Evolutionary conservation across 2,113 vertebrate species (phyloP), one percentile per base, ranked within the genome.

Genomic region (Lates calcarifer): DNA sequence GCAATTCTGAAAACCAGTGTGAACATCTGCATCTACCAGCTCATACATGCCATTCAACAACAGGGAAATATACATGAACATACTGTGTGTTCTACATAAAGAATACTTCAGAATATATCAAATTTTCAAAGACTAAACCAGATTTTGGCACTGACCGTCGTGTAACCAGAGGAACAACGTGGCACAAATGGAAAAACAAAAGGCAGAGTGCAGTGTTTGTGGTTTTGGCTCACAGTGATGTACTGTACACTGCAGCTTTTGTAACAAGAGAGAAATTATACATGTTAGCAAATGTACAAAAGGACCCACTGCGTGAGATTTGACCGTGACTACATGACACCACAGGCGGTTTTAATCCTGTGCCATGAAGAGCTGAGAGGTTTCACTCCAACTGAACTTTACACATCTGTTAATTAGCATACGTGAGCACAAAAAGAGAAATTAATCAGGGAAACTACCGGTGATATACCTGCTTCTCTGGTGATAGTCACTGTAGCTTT

Each of bases 121-220:
- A 18, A 17, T 24, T 22, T 20, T 39, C 7, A 58, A 31, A 53
- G 43, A 24, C 20, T 1, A 22, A 22, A 14, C 4, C 26, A 61
- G 33, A 13, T 35, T 31, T 53, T 51, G 41, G 29, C 39, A 29
- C 35, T 0, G 15, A 26, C 51, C 1, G 39, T 28, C 12, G 1
- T 41, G 62, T 31, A 51, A 39, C 18, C 3, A 2, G 20, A 74
- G 35, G 24, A 82, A 63, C n/a, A 17, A 63, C n/a, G 37, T 6
- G 24, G 37, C 31, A 33, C 41, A n/a, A 62, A 37, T 47, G 61
- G 12, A 66, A 60, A 51, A 74, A 51, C 41, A 61, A 45, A n/a
- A 37, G 18, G 64, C 63, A 22, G 62, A 22, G 66, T 0, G 6
- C 28, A 22, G 6, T 28, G 67, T 24, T 51, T 29, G n/a, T 47